Base-by-base conservation (phyloP, 2,888 invertebrate genomes). In the Tuberolachnus salignus region DNA sequence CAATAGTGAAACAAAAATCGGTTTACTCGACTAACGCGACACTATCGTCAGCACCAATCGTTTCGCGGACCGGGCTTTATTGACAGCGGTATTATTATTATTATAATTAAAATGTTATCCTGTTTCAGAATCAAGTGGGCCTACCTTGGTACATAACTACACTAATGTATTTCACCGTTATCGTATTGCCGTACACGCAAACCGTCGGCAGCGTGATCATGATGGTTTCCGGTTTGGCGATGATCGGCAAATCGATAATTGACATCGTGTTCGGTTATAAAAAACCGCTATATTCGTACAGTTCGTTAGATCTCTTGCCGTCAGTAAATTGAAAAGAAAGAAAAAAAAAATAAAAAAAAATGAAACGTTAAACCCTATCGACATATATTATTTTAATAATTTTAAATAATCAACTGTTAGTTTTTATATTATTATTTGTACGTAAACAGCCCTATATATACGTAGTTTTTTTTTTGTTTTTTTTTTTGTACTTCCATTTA, bases 101-200 rank as follows among this genome's bases (percentile, higher is more conserved):
- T n/a, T n/a, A n/a, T n/a, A n/a, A n/a, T n/a, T n/a, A n/a, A n/a
- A n/a, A n/a, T n/a, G n/a, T n/a, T 53, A n/a, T 44, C 42, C 26
- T 66, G 10, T 82, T 88, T 81, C 87, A 90, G 90, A 87, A 88
- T 83, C 89, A 89, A 86, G 87, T 88, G 82, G 88, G 87, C 1
- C 84, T 90, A 0, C 90, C 90, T 0, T 83, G 86, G 46, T 86
- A 86, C 80, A 88, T 90, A 55, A 84, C 84, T 78, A 83, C 83
- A 44, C 85, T 88, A 6, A 85, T 90, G 57, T 87, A 87, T 83
- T 87, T 89, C 82, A 86, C 86, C 70, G 86, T 87, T 0, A 87
- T 87, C 0, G 82, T 89, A 2, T 81, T 90, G 61, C 90, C 90
- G 14, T 86, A 86, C 0, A 80, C 87, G 0, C 88, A 89, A 19